Percentiles rank a stretch among this genome's conserved stretches.
Evolutionary conservation across 2,113 vertebrate genomes (phyloP).

Genomic region (Ceratotherium simum): DNA sequence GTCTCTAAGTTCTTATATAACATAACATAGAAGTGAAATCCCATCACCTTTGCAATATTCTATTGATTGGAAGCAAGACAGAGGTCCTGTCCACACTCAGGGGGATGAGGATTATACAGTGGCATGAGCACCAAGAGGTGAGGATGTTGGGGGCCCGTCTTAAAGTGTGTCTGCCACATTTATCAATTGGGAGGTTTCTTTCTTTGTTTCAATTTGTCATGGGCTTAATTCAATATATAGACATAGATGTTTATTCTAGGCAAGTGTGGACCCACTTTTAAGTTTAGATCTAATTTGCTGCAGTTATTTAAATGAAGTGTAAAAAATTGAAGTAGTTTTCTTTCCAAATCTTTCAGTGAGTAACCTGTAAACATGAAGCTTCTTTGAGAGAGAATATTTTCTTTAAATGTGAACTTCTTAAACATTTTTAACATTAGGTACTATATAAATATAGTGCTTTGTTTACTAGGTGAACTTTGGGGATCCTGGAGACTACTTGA

Average conservation of each 20-base stretch:
- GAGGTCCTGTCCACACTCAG: neutral
- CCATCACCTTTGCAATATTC: neutral
- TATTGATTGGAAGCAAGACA: constrained; percentile 5
- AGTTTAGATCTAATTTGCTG: constrained; percentile 11
- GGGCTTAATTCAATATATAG: neutral
- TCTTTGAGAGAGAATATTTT: constrained; percentile 20
- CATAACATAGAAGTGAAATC: neutral
- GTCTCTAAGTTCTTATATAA: neutral
- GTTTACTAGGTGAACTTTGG: neutral
- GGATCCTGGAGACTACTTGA: neutral
- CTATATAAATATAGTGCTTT: constrained; percentile 19
- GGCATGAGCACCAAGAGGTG: neutral
- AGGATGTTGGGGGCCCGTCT: neutral
- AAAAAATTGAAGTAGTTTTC: neutral
- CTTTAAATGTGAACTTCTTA: constrained; percentile 31
- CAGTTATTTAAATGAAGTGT: constrained; percentile 33
- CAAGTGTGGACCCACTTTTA: neutral
- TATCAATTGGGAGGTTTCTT: neutral
- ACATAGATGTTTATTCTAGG: constrained; percentile 7
- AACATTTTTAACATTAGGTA: constrained; percentile 14
- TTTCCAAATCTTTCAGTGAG: neutral
- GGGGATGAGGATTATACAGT: neutral
- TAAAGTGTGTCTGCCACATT: neutral
- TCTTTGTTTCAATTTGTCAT: neutral
- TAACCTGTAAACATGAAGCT: neutral